A percentile compares a stretch with the other conserved stretches of the same genome.
Conservation (phyloP, 2,113 vertebrate genomes). For the Barnardius zonarius region DNA sequence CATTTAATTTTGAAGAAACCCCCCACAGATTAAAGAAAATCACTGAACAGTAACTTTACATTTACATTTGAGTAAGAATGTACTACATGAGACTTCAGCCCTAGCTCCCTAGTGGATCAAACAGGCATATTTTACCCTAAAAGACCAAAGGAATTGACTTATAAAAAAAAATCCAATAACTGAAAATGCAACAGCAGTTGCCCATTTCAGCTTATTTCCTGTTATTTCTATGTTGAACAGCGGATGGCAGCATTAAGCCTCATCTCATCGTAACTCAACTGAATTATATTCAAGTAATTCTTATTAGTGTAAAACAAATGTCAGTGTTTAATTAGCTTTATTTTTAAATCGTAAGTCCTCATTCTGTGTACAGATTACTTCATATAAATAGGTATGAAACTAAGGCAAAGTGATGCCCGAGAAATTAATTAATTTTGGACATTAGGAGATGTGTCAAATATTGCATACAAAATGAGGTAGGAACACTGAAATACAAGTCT, state of each 20-base stretch:
- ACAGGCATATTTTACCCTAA: neutral
- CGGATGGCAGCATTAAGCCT: conserved; percentile 40
- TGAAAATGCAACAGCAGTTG: neutral
- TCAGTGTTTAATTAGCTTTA: neutral
- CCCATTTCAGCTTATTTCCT: neutral
- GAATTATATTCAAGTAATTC: neutral
- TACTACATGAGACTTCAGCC: neutral
- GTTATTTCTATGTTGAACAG: conserved; percentile 20
- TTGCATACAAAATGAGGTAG: neutral
- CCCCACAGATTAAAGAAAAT: neutral
- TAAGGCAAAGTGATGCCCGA: neutral
- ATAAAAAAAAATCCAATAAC: neutral
- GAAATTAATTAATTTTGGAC: neutral
- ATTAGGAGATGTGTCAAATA: neutral
- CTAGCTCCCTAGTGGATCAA: neutral
- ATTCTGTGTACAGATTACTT: neutral
- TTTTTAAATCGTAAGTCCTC: neutral
- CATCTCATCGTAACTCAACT: neutral
- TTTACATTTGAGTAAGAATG: neutral
- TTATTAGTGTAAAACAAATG: neutral
- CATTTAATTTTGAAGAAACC: conserved; percentile 25
- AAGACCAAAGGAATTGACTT: neutral
- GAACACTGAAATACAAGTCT: neutral
- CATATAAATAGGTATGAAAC: accelerated
- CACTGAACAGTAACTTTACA: neutral